Conservation (phyloP, 2,888 invertebrate genomes). For the Lasioglossum villosulum region DNA sequence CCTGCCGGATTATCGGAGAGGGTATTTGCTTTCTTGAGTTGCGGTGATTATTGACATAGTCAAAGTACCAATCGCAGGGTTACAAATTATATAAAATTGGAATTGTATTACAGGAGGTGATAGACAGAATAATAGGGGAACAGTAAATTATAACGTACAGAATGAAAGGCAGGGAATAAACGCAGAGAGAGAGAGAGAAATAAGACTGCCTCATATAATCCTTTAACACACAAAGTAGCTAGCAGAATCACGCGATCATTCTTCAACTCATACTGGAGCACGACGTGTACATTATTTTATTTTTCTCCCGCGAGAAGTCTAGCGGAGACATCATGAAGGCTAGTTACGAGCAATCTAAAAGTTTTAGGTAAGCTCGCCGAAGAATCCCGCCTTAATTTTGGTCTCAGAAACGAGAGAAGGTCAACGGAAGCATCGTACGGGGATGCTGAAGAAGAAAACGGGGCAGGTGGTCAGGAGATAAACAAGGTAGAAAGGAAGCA, state of each 20-base stretch:
- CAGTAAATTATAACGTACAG: background rate
- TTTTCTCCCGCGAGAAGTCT: conserved; percentile 32
- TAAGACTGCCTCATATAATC: background rate
- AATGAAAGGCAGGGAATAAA: background rate
- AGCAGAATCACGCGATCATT: background rate
- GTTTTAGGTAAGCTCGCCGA: conserved; percentile 38
- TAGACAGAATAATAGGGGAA: too few relatives aligned
- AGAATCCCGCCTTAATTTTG: conserved; percentile 41
- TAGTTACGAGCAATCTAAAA: conserved; percentile 4
- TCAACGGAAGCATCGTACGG: conserved; percentile 17
- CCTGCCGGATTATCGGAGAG: background rate
- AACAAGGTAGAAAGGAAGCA: conserved; percentile 35
- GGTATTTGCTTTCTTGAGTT: too few relatives aligned
- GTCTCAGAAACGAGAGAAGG: conserved; percentile 4
- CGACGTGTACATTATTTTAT: conserved; percentile 40
- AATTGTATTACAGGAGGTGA: too few relatives aligned
- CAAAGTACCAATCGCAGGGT: too few relatives aligned
- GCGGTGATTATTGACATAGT: too few relatives aligned
- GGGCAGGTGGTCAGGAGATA: conserved; percentile 59
- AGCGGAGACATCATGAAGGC: background rate
- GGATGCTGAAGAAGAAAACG: conserved; percentile 17
- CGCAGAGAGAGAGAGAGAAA: background rate
- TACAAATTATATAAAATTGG: too few relatives aligned
- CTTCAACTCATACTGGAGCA: background rate
- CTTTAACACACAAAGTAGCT: background rate